These are phyloP conservation scores for Lagopus muta DNA, from an alignment of 2,113 vertebrate genomes.

Conservation along the genomic window DNA sequence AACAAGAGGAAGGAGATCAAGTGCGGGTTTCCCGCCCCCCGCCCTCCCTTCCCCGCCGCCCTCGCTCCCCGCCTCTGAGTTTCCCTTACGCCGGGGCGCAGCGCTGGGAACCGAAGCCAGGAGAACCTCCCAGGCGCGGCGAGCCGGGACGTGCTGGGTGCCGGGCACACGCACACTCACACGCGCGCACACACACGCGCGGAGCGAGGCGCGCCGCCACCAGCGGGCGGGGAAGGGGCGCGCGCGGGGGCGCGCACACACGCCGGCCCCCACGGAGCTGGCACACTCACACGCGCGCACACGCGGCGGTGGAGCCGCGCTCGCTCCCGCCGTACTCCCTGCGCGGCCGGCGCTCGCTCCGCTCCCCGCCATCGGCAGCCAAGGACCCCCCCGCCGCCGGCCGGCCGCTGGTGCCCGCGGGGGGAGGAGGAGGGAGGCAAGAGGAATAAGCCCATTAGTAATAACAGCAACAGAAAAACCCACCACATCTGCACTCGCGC, in stretches of 20 bases:
- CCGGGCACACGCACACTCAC: neutral
- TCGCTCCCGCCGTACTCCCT: constrained; percentile 73
- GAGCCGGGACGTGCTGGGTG: constrained; percentile 43
- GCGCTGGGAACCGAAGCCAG: constrained; percentile 43
- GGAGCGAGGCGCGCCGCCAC: neutral
- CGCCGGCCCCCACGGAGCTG: neutral
- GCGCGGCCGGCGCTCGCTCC: constrained; percentile 80
- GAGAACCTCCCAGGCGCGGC: constrained; percentile 20
- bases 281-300: neutral
- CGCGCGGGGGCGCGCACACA: neutral
- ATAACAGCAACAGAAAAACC: constrained; percentile 47
- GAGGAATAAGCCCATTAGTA: constrained; percentile 48
- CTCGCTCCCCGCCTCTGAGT: constrained; percentile 1
- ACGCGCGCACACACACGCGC: neutral
- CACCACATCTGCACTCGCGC: constrained; percentile 67
- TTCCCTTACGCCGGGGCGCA: constrained; percentile 4
- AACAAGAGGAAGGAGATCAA: neutral
- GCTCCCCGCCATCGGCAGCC: constrained; percentile 85
- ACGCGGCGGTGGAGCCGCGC: constrained; percentile 53
- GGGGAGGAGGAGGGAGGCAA: constrained; percentile 65
- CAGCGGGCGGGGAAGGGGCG: neutral
- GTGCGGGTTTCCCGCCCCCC: neutral
- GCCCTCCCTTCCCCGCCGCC: neutral
- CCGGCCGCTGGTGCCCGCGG: constrained; percentile 68
- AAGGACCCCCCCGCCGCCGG: constrained; percentile 72